Conservation (phyloP, 1,140 invertebrate genomes). For the Trinorchestia longiramus region DNA sequence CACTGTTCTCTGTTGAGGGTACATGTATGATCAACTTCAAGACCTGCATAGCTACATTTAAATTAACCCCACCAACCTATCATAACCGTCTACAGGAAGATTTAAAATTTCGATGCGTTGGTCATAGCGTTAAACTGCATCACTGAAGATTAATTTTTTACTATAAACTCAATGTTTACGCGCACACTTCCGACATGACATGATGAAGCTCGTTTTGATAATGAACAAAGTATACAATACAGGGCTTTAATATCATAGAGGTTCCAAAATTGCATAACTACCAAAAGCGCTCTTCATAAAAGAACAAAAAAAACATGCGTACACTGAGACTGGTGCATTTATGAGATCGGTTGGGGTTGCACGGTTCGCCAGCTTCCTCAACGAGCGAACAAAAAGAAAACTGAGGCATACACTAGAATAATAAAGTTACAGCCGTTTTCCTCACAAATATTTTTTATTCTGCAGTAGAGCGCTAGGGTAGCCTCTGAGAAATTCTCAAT, state of each 20-base stretch:
- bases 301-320: no score
- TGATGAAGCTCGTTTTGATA: background rate
- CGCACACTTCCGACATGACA: background rate
- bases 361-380: background rate
- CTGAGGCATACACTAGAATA: background rate
- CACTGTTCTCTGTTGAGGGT: constrained; percentile 62
- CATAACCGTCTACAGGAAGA: background rate
- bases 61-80: background rate
- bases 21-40: background rate
- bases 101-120: background rate
- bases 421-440: background rate
- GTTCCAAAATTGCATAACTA: no score
- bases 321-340: background rate
- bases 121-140: background rate
- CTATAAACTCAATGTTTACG: background rate
- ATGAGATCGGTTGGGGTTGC: background rate
- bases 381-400: background rate
- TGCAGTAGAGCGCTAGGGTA: no score
- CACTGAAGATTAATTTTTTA: background rate
- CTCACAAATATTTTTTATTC: no score
- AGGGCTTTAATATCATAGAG: no score
- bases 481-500: no score
- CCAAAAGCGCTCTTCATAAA: no score
- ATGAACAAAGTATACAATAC: background rate
- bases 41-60: background rate